Percentiles rank a stretch among this genome's conserved stretches.
These are phyloP conservation scores for Lepidurus arcticus DNA, from an alignment of 1,140 invertebrate species.

Conservation along the genomic window DNA sequence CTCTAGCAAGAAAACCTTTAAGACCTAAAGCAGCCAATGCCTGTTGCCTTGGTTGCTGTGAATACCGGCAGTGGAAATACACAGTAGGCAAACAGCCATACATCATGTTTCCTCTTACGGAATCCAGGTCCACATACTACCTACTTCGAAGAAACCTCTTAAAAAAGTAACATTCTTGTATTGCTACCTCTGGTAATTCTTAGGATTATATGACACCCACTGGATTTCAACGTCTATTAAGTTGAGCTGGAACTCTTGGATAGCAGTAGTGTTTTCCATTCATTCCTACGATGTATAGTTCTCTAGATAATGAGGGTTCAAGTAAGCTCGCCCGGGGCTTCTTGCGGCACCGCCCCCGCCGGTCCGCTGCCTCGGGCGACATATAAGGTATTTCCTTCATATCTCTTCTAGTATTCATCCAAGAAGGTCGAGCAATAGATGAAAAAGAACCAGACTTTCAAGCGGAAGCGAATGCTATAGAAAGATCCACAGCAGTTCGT, in stretches of 20 bases:
- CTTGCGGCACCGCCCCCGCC: too few species aligned
- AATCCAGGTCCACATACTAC: neutral
- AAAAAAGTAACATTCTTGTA: too few species aligned
- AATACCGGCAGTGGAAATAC: neutral
- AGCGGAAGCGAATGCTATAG: neutral
- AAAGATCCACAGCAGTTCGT: neutral
- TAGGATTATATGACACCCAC: too few species aligned
- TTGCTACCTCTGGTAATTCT: too few species aligned
- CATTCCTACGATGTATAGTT: too few species aligned
- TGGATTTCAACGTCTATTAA: too few species aligned
- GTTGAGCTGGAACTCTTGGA: too few species aligned
- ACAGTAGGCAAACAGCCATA: neutral
- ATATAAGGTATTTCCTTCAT: neutral
- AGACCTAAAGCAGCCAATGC: neutral
- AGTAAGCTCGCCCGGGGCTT: neutral
- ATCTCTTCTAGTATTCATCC: neutral
- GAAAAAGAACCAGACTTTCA: neutral
- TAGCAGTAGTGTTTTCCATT: too few species aligned
- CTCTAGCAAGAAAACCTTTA: neutral
- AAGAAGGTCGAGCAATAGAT: neutral
- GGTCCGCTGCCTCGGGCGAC: neutral
- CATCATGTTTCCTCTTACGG: neutral
- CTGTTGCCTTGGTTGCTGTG: conserved; percentile 1
- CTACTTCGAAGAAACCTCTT: too few species aligned
- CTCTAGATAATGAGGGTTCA: neutral